Evolutionary conservation across 2,113 vertebrate genomes (phyloP), one percentile per base, ranked within the genome.

Genomic region (Protomyctophum bolini): DNA sequence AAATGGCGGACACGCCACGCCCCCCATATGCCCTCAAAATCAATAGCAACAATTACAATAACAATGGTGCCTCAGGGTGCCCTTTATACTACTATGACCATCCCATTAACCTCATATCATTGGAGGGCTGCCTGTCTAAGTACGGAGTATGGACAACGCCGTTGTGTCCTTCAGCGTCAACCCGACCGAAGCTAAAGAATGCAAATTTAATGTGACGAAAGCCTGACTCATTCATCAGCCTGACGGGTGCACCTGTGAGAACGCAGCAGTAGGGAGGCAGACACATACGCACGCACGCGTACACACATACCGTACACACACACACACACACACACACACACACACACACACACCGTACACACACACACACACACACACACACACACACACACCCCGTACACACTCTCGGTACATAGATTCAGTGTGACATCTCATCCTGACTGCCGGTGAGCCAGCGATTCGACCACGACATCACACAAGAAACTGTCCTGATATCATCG

Each of bases 171-270:
- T 87, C 66, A 85, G 74, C 58, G 1, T 9, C 14, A 29, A n/a
- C 58, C 48, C 50, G 61, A 60, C 67, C 57, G 9, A 70, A 75
- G 58, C 64, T 68, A 83, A 73, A 66, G 48, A 82, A 64, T 52
- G 58, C 62, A 47, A 72, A 62, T 87, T 86, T 75, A 81, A 83
- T 70, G 67, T 88, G 83, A 86, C 80, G 82, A 81, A 88, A 75
- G 59, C 79, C 75, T 66, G 70, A 85, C 29, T 83, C 83, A 82
- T 86, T 82, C 77, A 75, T 85, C 83, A 78, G 33, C 51, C 65
- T 73, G 75, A 84, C 78, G 63, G 60, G 68, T 57, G 52, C 48
- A 70, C 64, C 67, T 66, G 68, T 15, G 54, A 60, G 28, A 62
- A 64, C 55, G 10, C 48, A 56, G 49, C 59, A 49, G n/a, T 7